Conservation (phyloP, 2,797 vertebrate species). For the Octomys mimax region DNA sequence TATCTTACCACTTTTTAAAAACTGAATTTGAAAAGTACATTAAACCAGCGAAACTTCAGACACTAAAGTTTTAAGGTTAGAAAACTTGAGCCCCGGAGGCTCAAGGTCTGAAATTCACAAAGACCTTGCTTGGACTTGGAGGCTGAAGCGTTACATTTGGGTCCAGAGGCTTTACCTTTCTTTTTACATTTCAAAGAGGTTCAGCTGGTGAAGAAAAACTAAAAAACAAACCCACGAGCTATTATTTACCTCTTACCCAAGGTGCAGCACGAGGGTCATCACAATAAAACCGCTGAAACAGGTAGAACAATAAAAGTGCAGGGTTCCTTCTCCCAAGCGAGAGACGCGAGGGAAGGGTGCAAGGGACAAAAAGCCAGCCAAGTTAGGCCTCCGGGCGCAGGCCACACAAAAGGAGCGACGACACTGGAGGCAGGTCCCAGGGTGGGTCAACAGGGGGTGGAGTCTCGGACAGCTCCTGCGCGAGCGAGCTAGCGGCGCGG, state of each 20-base stretch:
- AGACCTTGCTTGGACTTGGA: neutral
- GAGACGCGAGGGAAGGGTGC: neutral
- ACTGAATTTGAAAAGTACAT: neutral
- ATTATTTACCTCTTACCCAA: neutral
- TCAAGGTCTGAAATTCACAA: neutral
- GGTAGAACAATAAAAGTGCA: neutral
- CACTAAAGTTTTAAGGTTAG: neutral
- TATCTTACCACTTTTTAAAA: neutral
- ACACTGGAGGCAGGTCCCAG: neutral
- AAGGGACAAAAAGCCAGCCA: constrained; percentile 66
- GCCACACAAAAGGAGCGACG: constrained; percentile 72
- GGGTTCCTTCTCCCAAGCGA: neutral
- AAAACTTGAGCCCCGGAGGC: neutral
- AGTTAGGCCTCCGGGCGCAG: neutral
- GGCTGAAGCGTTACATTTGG: neutral
- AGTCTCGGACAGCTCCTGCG: neutral
- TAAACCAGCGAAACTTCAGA: neutral
- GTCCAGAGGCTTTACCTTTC: neutral
- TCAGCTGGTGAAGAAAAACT: neutral
- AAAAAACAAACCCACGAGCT: neutral
- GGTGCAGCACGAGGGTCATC: neutral
- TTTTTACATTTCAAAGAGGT: neutral
- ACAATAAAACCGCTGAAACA: neutral
- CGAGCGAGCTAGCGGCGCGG: rapidly evolving
- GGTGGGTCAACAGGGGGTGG: constrained; percentile 67